Percentiles rank a stretch among this genome's conserved stretches.
Evolutionary conservation across 2,888 invertebrate genomes (phyloP).

Genomic region (Temnothorax unifasciatus): DNA sequence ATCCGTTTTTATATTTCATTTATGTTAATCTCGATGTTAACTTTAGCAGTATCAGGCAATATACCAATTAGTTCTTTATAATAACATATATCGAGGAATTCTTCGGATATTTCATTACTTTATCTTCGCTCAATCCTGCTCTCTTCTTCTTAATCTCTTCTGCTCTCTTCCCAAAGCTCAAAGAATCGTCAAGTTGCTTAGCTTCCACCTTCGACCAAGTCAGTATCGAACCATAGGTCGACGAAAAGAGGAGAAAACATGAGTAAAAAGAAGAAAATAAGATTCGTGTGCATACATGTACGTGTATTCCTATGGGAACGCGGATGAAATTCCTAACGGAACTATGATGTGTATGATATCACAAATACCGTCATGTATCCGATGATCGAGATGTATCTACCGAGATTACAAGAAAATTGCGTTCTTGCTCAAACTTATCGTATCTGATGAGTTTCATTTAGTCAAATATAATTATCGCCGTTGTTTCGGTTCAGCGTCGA

Average conservation of each 20-base stretch:
- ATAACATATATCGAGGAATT: slow-evolving; percentile 45
- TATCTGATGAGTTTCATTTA: background rate
- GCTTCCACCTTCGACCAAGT: slow-evolving; percentile 61
- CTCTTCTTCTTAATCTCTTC: slow-evolving; percentile 32
- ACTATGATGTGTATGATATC: slow-evolving; percentile 72
- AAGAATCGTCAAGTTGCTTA: slow-evolving; percentile 63
- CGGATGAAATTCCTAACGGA: slow-evolving; percentile 82
- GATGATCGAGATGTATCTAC: slow-evolving; percentile 25
- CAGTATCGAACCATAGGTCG: slow-evolving; percentile 48
- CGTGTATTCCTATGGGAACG: slow-evolving; percentile 57
- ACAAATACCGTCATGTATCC: slow-evolving; percentile 50
- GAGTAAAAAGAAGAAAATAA: slow-evolving; percentile 11
- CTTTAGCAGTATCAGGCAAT: background rate
- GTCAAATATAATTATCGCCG: slow-evolving; percentile 17
- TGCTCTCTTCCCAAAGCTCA: slow-evolving; percentile 41
- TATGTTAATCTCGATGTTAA: slow-evolving; percentile 11
- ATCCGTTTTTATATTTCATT: background rate
- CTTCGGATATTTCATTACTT: slow-evolving; percentile 56
- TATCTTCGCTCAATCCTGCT: slow-evolving; percentile 40
- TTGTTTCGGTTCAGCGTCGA: background rate
- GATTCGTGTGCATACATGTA: slow-evolving; percentile 6
- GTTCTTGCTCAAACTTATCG: background rate
- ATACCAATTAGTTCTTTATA: background rate
- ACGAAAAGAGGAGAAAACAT: slow-evolving; percentile 19
- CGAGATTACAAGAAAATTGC: slow-evolving; percentile 32